Evolutionary conservation across 2,113 vertebrate species (phyloP).

Genomic region (Cairina moschata): DNA sequence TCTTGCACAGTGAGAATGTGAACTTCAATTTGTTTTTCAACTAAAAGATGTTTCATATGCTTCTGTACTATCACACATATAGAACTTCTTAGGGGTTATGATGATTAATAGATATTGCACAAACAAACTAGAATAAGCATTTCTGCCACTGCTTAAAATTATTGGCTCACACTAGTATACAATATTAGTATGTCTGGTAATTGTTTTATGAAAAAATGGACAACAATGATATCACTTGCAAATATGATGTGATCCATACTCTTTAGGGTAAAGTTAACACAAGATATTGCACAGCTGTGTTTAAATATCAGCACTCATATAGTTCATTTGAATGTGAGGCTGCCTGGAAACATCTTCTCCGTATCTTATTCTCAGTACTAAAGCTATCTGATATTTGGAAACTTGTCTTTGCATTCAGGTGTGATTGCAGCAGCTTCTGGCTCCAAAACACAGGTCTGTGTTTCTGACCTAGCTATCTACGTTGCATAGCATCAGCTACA

Average conservation of each 20-base stretch:
- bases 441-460: neutral
- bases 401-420: neutral
- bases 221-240: neutral
- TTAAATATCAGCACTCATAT: neutral
- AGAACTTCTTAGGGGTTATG: neutral
- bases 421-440: neutral
- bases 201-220: neutral
- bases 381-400: neutral
- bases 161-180: neutral
- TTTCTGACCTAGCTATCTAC: conserved; percentile 24
- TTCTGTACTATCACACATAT: neutral
- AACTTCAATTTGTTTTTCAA: neutral
- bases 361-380: neutral
- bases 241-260: neutral
- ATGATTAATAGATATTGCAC: neutral
- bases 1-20: neutral
- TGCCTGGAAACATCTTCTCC: neutral
- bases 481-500: conserved; percentile 8
- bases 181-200: neutral
- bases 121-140: neutral
- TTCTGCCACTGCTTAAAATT: neutral
- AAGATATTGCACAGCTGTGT: neutral
- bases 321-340: neutral
- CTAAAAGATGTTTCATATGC: neutral
- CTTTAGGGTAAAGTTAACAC: neutral